Conservation (phyloP, 2,888 invertebrate species). For the Sphaerolaimus hirsutus region DNA sequence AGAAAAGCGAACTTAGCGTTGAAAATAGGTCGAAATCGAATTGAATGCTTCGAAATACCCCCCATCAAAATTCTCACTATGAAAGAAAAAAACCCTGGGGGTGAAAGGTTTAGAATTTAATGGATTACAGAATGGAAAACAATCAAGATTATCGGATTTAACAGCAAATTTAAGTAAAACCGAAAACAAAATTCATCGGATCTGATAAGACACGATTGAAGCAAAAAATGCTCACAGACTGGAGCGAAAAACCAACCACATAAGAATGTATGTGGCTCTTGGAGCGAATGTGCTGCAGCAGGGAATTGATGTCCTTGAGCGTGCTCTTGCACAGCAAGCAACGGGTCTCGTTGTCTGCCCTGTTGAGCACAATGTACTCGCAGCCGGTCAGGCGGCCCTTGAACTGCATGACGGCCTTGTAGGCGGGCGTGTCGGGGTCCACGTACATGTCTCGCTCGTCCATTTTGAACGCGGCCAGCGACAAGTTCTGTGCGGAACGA, state of each 20-base stretch:
- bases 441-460: neutral
- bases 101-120: too few species aligned
- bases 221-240: too few species aligned
- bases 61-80: too few species aligned
- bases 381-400: neutral
- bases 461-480: neutral
- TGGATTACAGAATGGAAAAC: too few species aligned
- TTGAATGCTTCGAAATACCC: too few species aligned
- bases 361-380: constrained; percentile 1
- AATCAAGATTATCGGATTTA: too few species aligned
- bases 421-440: neutral
- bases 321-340: constrained; percentile 1
- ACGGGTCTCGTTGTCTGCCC: neutral
- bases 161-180: too few species aligned
- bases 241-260: neutral
- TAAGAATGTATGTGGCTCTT: constrained; percentile 1
- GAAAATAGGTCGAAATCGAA: too few species aligned
- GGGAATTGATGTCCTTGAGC: neutral
- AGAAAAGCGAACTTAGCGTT: too few species aligned
- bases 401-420: neutral
- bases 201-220: too few species aligned
- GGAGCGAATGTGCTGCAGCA: neutral
- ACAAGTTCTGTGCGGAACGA: neutral
- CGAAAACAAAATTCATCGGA: too few species aligned
- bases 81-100: too few species aligned